Base-by-base conservation (phyloP, 2,888 invertebrate species). In the Mylabris sibirica region DNA sequence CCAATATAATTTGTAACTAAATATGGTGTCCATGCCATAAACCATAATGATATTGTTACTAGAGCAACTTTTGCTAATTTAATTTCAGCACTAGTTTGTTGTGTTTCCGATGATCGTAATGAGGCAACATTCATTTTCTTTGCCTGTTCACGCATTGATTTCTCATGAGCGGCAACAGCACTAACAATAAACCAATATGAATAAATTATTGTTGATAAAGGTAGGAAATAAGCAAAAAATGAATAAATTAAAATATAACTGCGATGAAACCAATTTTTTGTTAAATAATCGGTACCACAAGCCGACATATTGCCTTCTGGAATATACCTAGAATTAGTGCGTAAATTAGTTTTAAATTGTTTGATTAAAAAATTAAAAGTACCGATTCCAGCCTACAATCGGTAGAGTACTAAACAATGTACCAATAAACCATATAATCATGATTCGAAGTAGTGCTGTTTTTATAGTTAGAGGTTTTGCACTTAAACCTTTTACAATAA, bases 301-400 rank as follows among this genome's bases (percentile, higher is more conserved):
- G 95, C 94, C 59, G 96, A 96, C 91, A 96, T 92, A 86, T 96
- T 96, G 70, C 96, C 97, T 86, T 97, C 97, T 9, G 96, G 96
- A 62, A 96, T 95, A 83, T 96, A 96, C 83, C 94, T 93, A 71
- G 5, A 66, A 63, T 22, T 30, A 35, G 11, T 38, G 1, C 17
- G 24, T 9, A 24, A 20, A 44, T 44, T 63, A 20, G 9, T 11
- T 17, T 11, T 6, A 17, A 44, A 17, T 44, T 44, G 4, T n/a
- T 44, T 3, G 12, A 17, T 17, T 44, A 3, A 44, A 38, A 12
- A 12, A 12, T n/a, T 44, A n/a, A n/a, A n/a, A n/a, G 22, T 80
- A 91, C 92, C 92, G 89, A 83, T 91, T 93, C 95, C 95, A 97
- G 80, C 96, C 96, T 77, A 96, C 90, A 82, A 95, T 86, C 12